Base-by-base conservation (phyloP, 2,888 invertebrate species). In the Meandrusa payeni region DNA sequence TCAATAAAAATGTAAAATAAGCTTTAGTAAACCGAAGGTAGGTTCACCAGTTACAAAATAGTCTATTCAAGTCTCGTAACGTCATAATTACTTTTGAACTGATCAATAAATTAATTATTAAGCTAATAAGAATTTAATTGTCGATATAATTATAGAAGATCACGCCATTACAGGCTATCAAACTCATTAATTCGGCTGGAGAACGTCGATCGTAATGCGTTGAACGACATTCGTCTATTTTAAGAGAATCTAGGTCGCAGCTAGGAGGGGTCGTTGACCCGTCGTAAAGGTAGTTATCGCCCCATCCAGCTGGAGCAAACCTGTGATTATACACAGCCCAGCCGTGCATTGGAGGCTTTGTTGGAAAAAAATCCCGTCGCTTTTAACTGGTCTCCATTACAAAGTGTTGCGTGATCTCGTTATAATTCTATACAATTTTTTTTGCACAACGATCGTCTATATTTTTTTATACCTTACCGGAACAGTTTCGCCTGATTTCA, bases 251-350 rank as follows among this genome's bases (percentile, higher is more conserved):
- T 61, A 52, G 65, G 61, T 59, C 62, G 59, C 27, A 33, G 39
- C 38, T 34, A 50, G 42, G 44, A 45, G 45, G 56, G 67, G 63
- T 64, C 55, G 55, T 44, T 55, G 65, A 66, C 61, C 65, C 41
- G 50, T 27, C 32, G 47, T 48, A 45, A 47, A 55, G 52, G 52
- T 54, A 57, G 51, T 57, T 57, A 57, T 52, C 51, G 51, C 51
- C 48, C 44, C 42, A 47, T 52, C 48, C 48, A 48, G 55, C 48
- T 42, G 57, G 51, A 52, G 52, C n/a, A 32, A 41, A 29, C 34
- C 41, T 47, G 40, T 51, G 24, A 44, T 27, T 37, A 23, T n/a
- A 4, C 42, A 27, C 36, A 24, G 36, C n/a, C 11, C 38, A 9
- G n/a, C 22, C 31, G 19, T 32, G 27, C 33, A 5, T 20, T 22